A percentile compares a stretch with the other conserved stretches of the same genome.
These are phyloP conservation scores for Raphicerus campestris DNA, from an alignment of 2,113 vertebrate genomes.

Conservation along the genomic window DNA sequence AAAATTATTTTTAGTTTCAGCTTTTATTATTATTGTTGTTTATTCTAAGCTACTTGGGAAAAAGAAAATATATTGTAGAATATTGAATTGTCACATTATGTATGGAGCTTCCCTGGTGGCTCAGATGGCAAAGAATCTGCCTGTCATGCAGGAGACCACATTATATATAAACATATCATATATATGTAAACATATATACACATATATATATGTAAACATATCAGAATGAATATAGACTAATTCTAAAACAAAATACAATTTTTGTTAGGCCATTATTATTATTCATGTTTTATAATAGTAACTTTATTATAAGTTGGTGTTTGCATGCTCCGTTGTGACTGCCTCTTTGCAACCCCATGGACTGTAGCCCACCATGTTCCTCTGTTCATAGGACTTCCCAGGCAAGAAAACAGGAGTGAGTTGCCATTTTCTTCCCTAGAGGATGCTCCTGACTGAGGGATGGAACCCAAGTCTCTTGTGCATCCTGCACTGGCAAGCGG, in stretches of 20 bases:
- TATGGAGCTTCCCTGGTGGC: neutral
- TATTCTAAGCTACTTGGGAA: neutral
- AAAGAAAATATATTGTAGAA: neutral
- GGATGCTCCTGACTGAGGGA: neutral
- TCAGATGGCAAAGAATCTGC: neutral
- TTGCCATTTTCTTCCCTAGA: neutral
- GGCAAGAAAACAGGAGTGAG: neutral
- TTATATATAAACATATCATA: neutral
- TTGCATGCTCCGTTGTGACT: neutral
- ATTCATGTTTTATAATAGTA: neutral
- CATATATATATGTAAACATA: neutral
- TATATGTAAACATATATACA: neutral
- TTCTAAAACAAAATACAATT: neutral
- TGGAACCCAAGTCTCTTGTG: neutral
- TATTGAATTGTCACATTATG: neutral
- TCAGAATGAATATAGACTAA: neutral
- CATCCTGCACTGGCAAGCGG: fast-evolving
- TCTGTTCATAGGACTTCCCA: neutral
- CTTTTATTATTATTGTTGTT: neutral
- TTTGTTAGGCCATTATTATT: neutral
- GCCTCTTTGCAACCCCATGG: neutral
- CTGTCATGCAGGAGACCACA: neutral
- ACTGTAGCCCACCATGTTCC: neutral
- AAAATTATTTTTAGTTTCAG: neutral
- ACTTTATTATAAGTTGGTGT: neutral